Conservation (phyloP, 2,888 invertebrate genomes). For the Trypoxylon attenuatum region DNA sequence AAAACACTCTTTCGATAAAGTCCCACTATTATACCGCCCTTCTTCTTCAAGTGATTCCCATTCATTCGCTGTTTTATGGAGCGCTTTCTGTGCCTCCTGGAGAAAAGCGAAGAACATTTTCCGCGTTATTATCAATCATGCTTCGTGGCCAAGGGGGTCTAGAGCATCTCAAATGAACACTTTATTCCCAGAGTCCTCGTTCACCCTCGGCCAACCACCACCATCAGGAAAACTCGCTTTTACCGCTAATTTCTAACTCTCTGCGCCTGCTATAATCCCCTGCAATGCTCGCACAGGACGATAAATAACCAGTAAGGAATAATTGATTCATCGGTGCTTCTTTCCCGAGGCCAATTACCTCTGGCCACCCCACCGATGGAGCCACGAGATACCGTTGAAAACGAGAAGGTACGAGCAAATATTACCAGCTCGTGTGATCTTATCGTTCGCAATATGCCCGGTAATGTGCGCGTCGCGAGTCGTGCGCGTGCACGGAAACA, state of each 20-base stretch:
- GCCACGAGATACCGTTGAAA: slow-evolving; percentile 42
- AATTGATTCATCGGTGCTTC: slow-evolving; percentile 25
- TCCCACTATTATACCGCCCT: not conserved
- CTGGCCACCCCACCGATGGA: slow-evolving; percentile 9
- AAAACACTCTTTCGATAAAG: slow-evolving; percentile 8
- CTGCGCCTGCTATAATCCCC: no score
- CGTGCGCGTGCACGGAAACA: slow-evolving; percentile 26
- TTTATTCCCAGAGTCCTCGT: no score
- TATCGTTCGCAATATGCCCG: slow-evolving; percentile 48
- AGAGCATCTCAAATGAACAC: no score
- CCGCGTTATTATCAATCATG: not conserved
- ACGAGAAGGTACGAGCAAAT: slow-evolving; percentile 40
- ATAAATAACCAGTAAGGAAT: slow-evolving; percentile 8
- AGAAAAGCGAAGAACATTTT: not conserved
- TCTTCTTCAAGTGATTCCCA: not conserved
- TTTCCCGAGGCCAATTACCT: not conserved
- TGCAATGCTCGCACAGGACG: no score
- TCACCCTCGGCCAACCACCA: no score
- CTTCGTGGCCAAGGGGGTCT: no score
- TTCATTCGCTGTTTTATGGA: slow-evolving; percentile 5
- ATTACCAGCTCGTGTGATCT: slow-evolving; percentile 29
- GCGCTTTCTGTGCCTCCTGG: not conserved
- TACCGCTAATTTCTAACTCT: no score
- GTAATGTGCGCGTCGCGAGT: slow-evolving; percentile 39
- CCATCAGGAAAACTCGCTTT: no score